Evolutionary conservation across 2,113 vertebrate genomes (phyloP), one percentile per base, ranked within the genome.

Genomic region (Heloderma charlesbogerti): DNA sequence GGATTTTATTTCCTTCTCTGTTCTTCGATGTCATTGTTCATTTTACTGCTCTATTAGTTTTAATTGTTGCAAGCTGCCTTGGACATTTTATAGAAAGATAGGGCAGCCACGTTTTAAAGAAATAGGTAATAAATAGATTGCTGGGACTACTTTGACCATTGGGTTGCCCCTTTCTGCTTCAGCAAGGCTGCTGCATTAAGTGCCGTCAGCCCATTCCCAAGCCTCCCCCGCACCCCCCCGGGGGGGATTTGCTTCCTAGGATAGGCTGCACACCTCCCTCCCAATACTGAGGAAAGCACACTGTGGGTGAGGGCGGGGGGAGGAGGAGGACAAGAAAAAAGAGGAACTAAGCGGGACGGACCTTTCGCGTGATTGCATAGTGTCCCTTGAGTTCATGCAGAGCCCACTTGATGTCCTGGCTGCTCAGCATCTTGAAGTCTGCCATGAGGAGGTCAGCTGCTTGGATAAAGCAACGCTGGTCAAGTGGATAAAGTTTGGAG

Each of bases 281-380:
- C 72, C 69, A 89, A 54, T 83, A 84, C 63, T 29, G 0, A 0
- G 63, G 27, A 18, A 91, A 72, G 43, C 0, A 85, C 83, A 10
- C 37, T n/a, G 85, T 71, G 71, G 51, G 5, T 6, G 80, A 6
- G 34, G n/a, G 87, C 74, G 71, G 60, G 60, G 3, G 20, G 60
- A 20, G 37, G 25, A 57, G n/a, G 69, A 29, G 67, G 72, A 34
- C 40, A 29, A 85, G 15, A 51, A 63, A 79, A 84, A 80, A 77
- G 80, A 1, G 88, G 91, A 93, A 4, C 82, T 2, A 43, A 93
- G 82, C 2, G 37, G 0, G 45, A 9, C 89, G 89, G 94, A 99
- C 99, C 98, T 99, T 99, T 94, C 99, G 98, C 89, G 99, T 99
- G 97, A 99, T 99, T 98, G 99, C 99, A 99, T 99, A 99, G 98